Conservation (phyloP, 2,113 vertebrate genomes). For the Chinchilla lanigera region DNA sequence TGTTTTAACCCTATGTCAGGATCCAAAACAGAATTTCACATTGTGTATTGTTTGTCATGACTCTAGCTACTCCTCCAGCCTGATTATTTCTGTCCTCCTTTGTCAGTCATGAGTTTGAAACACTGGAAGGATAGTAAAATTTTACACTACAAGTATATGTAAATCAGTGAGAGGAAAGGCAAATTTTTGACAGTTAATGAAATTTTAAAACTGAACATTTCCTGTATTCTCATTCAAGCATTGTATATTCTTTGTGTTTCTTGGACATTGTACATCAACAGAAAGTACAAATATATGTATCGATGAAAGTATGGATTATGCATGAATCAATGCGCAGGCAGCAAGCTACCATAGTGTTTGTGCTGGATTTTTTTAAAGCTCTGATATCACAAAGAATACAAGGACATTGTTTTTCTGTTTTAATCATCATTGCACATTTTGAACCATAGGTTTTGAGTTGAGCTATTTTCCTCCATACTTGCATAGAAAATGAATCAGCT, state of each 20-base stretch:
- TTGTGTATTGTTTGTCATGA: not conserved
- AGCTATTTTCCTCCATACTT: not conserved
- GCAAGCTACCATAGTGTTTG: not conserved
- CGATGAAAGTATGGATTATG: not conserved
- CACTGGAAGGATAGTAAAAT: not conserved
- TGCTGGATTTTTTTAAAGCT: not conserved
- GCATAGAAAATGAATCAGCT: conserved; percentile 32
- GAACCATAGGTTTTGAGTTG: conserved; percentile 13
- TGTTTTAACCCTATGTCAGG: not conserved
- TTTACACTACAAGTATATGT: not conserved
- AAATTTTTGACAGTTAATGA: not conserved
- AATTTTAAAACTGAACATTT: not conserved
- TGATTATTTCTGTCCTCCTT: not conserved
- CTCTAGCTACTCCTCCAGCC: not conserved
- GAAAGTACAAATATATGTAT: not conserved
- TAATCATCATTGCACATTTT: not conserved
- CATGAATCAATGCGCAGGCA: not conserved
- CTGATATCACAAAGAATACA: not conserved
- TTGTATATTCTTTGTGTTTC: not conserved
- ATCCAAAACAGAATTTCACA: not conserved
- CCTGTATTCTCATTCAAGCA: not conserved
- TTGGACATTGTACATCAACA: not conserved
- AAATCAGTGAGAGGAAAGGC: not conserved
- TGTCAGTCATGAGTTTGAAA: not conserved
- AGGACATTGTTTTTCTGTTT: not conserved